Percentiles rank a stretch among this genome's conserved stretches.
Conservation (phyloP, 1,140 invertebrate genomes). For the Tetramorium parvispinum region DNA sequence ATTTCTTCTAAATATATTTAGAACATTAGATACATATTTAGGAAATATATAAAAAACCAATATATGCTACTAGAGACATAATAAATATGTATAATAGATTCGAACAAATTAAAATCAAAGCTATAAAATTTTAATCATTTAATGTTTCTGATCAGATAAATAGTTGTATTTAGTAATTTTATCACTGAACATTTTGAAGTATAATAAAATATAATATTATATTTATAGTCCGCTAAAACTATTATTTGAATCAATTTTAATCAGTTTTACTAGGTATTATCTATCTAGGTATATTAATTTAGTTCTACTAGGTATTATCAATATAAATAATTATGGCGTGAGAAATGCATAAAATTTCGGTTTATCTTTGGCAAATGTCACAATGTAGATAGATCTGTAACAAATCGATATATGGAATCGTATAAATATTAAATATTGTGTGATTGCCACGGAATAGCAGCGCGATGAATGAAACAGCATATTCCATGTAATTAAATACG, state of each 20-base stretch:
- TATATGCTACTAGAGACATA: no score
- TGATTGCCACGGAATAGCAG: neutral
- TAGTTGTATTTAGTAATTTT: neutral
- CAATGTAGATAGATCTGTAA: constrained; percentile 12
- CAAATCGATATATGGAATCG: neutral
- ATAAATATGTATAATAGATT: no score
- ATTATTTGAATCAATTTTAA: neutral
- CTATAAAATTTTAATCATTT: neutral
- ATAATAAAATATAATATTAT: neutral
- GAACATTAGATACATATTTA: no score
- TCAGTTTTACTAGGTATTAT: neutral
- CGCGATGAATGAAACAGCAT: constrained; percentile 19
- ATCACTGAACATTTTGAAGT: neutral
- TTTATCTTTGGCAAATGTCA: neutral
- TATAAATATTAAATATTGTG: constrained; percentile 35
- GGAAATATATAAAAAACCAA: no score
- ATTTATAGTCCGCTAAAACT: neutral
- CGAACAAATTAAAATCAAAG: neutral
- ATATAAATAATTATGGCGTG: neutral
- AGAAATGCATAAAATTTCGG: neutral
- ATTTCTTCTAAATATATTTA: no score
- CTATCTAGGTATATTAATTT: no score
- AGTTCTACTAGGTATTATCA: neutral
- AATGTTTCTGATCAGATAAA: neutral
- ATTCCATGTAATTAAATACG: constrained; percentile 38